Evolutionary conservation across 2,113 vertebrate genomes (phyloP), one percentile per base, ranked within the genome.

Genomic region (Eulemur macaco): DNA sequence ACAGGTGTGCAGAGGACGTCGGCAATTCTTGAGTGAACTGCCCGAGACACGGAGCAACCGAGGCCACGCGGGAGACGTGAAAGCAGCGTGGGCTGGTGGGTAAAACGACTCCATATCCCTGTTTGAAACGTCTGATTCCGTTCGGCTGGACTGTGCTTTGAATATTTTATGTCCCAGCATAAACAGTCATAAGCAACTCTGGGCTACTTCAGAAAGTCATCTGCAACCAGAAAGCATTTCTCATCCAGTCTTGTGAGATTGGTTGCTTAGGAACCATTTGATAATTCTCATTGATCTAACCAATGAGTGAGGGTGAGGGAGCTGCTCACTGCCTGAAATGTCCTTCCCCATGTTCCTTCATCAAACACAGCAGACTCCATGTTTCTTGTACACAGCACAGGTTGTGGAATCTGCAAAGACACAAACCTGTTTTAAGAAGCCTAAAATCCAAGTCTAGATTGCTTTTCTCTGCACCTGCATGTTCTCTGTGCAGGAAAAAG

Each of bases 211-310:
- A 52, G 47, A 76, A 80, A 89, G 34, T 92, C 69, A 23, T 71
- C 84, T 87, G 87, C 81, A 71, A 58, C 80, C 89, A 45, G 69
- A 89, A 73, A 76, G 68, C 20, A 60, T 86, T 93, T 91, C 69
- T 60, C 15, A 0, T 42, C 6, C 42, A 89, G 45, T 45, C 92
- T 78, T 69, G 18, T 47, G 80, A 88, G 64, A 45, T 25, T 4
- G 8, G 87, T 73, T 96, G 45, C 93, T 81, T 90, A 82, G 93
- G 56, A 89, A 97, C 68, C 56, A 45, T 42, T 78, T 63, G 95
- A 31, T 86, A 73, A 81, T 86, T 58, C 50, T 86, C 58, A 56
- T 47, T 71, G 92, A 84, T 45, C 87, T 69, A 83, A 31, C 54
- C 52, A 63, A 27, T 29, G 58, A 89, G n/a, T 34, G 37, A 63